Conservation (phyloP, 1,140 invertebrate genomes). For the Macrobrachium rosenbergii region DNA sequence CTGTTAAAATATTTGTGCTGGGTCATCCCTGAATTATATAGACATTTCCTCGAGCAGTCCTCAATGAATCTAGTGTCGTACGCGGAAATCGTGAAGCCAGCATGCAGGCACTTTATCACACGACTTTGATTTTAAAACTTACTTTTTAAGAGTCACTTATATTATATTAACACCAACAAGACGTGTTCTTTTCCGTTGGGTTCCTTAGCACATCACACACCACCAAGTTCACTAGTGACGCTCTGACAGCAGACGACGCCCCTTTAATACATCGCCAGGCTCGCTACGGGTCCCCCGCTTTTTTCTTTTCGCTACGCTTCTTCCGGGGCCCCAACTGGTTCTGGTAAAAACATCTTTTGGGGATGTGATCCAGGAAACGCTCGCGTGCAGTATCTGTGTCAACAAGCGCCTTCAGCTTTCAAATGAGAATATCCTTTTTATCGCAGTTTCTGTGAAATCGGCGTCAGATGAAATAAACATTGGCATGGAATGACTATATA, state of each 20-base stretch:
- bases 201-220: conserved; percentile 16
- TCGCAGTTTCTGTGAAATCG: no score
- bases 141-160: conserved; percentile 11
- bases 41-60: neutral
- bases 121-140: neutral
- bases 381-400: no score
- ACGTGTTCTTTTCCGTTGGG: neutral
- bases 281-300: conserved; percentile 35
- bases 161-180: neutral
- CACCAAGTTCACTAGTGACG: conserved; percentile 32
- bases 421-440: no score
- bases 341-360: no score
- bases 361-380: no score
- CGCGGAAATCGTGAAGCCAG: no score
- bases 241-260: neutral
- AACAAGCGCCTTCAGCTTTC: no score
- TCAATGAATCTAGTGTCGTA: neutral
- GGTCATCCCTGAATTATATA: no score
- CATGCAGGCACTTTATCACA: conserved; percentile 1
- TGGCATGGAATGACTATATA: no score
- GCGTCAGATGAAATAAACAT: no score
- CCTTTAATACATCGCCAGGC: conserved; percentile 19
- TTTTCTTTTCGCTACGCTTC: conserved; percentile 15
- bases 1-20: no score
- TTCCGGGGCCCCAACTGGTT: conserved; percentile 6